phyloP scores from a whole-genome alignment of 1,140 invertebrate genomes.

The Yoshiicerus persimilis region DNA sequence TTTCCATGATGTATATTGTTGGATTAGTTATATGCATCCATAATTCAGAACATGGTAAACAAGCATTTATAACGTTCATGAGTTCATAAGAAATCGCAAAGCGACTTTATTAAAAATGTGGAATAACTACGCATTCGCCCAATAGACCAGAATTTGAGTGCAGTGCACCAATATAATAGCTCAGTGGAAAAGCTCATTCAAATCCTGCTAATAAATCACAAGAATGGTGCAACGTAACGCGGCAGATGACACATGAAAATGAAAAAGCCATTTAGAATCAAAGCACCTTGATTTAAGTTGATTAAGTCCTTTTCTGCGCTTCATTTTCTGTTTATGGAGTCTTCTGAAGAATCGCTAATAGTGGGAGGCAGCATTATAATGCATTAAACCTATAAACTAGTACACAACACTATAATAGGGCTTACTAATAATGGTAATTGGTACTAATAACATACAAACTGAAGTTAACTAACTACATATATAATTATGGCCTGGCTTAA shows the following conservation, averaged over 20 bases:
- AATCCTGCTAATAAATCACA: background rate
- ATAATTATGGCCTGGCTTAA: background rate
- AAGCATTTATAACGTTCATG: too few relatives aligned
- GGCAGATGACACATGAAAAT: constrained; percentile 1
- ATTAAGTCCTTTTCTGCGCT: constrained; percentile 6
- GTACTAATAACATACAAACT: background rate
- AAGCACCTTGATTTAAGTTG: constrained; percentile 1
- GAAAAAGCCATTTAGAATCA: background rate
- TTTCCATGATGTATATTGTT: background rate
- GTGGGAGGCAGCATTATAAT: background rate
- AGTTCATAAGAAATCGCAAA: background rate
- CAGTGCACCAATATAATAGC: background rate
- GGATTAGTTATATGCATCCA: too few relatives aligned
- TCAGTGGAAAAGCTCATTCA: background rate
- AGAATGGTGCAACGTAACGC: background rate
- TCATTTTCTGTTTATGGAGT: background rate
- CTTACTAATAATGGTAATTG: too few relatives aligned
- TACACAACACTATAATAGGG: background rate
- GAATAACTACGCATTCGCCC: background rate
- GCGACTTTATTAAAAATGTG: background rate
- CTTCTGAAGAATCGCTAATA: background rate
- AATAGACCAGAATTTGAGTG: background rate
- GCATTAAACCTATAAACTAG: background rate
- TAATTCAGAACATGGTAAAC: too few relatives aligned
- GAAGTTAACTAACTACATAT: background rate